Evolutionary conservation across 2,888 invertebrate genomes (phyloP), one percentile per base, ranked within the genome.

Genomic region (Ophioninae sp.): DNA sequence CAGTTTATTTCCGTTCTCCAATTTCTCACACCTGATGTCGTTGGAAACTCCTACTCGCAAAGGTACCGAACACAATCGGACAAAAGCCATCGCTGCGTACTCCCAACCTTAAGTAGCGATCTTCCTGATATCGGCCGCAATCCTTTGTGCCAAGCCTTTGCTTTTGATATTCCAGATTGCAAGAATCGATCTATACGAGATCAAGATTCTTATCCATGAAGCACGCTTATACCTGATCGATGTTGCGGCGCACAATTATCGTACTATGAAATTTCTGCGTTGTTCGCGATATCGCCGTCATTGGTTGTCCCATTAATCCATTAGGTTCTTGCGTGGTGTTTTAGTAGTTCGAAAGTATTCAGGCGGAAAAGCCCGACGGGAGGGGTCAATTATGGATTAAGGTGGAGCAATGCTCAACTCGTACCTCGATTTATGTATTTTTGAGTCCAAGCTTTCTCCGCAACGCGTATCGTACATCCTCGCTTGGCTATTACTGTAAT

Each of bases 41-140:
- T 88, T 85, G 70, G 56, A 79, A 85, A 85, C 86, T 88, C 87
- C 88, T 87, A 87, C 84, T 86, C 77, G 76, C 78, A 62, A 81
- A 64, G 68, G 67, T 21, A 81, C 57, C 30, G n/a, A 62, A 44
- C 6, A 41, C 13, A 10, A 30, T 17, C 2, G 23, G 75, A 79
- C 76, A 70, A 6, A 68, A 59, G 0, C 41, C 56, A 57, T 67
- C 39, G 39, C 23, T 56, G 20, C 41, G 10, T 68, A 59, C 6
- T 57, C n/a, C 41, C 17, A 30, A 8, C 41, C 30, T 57, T 67
- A 39, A 37, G 39, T 7, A 21, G 68, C 6, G 7, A 41, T 50
- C n/a, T 50, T 50, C 20, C 21, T 41, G 44, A 69, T 56, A 30
- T 56, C 7, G 3, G n/a, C 7, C 3, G 10, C 10, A 21, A 56